A percentile compares a stretch with the other conserved stretches of the same genome.
phyloP scores from a whole-genome alignment of 1,140 invertebrate genomes.

The Reticulitermes speratus region DNA sequence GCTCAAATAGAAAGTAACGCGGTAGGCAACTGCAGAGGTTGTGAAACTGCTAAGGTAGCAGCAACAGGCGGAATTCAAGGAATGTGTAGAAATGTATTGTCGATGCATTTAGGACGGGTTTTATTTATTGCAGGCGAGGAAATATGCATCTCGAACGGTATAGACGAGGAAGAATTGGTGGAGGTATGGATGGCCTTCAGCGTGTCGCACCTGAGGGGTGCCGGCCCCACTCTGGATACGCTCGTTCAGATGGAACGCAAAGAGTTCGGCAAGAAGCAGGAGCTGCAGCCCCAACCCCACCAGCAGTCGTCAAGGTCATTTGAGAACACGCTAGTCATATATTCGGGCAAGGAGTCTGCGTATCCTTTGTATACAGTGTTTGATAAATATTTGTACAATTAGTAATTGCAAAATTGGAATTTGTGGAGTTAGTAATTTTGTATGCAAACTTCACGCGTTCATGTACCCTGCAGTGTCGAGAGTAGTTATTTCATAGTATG shows the following conservation, averaged over 20 bases:
- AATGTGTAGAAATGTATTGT: neutral
- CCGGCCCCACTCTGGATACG: slow-evolving; percentile 54
- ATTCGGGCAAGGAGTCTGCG: neutral
- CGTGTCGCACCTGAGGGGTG: slow-evolving; percentile 58
- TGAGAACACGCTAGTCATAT: neutral
- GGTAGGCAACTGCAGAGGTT: no score
- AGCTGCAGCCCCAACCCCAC: neutral
- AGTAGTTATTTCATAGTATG: no score
- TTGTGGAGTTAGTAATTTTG: neutral
- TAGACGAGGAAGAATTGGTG: slow-evolving; percentile 61
- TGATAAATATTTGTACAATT: neutral
- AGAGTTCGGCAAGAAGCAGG: slow-evolving; percentile 55
- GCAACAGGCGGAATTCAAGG: no score
- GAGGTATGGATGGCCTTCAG: slow-evolving; percentile 68
- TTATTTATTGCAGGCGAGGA: slow-evolving; percentile 49
- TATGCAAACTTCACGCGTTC: no score
- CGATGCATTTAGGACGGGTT: neutral
- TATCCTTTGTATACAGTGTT: slow-evolving; percentile 24
- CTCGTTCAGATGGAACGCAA: slow-evolving; percentile 60
- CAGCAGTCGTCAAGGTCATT: neutral
- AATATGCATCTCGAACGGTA: slow-evolving; percentile 56
- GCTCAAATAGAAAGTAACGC: no score
- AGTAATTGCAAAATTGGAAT: neutral
- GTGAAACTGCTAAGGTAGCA: no score
- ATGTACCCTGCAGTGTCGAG: no score